phyloP scores from a whole-genome alignment of 2,113 vertebrate genomes.

The Brienomyrus longianalis region DNA sequence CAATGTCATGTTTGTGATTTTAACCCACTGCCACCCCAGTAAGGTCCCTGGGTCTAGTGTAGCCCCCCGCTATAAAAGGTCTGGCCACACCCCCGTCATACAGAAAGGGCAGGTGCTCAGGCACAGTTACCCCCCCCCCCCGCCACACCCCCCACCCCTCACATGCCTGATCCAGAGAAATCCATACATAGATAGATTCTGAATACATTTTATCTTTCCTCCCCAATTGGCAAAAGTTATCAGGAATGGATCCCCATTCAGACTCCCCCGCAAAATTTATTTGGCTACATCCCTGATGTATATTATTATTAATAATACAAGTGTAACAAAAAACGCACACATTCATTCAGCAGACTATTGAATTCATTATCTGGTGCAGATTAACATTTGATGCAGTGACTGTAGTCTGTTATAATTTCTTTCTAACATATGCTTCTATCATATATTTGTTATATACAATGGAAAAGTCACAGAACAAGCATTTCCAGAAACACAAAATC shows the following conservation, averaged over 20 bases:
- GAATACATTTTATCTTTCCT: neutral
- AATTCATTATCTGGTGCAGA: too few relatives aligned
- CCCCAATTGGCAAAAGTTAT: too few relatives aligned
- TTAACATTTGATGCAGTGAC: too few relatives aligned
- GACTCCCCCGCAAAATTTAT: too few relatives aligned
- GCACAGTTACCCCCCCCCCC: neutral
- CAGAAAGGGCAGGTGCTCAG: neutral
- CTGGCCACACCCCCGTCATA: neutral
- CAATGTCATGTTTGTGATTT: neutral
- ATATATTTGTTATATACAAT: neutral
- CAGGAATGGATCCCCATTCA: neutral
- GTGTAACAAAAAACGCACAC: too few relatives aligned
- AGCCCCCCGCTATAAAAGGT: neutral
- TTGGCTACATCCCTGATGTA: too few relatives aligned
- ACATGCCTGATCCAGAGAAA: neutral
- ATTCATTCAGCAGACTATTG: too few relatives aligned
- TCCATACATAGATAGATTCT: neutral
- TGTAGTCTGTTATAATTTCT: too few relatives aligned
- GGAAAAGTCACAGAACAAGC: neutral
- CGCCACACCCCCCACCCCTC: too few relatives aligned
- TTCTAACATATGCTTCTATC: neutral
- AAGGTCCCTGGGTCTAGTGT: neutral
- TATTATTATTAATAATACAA: too few relatives aligned
- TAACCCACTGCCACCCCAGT: neutral
- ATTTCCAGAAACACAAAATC: neutral